phyloP scores from a whole-genome alignment of 1,140 invertebrate genomes.

The Aphis gossypii region DNA sequence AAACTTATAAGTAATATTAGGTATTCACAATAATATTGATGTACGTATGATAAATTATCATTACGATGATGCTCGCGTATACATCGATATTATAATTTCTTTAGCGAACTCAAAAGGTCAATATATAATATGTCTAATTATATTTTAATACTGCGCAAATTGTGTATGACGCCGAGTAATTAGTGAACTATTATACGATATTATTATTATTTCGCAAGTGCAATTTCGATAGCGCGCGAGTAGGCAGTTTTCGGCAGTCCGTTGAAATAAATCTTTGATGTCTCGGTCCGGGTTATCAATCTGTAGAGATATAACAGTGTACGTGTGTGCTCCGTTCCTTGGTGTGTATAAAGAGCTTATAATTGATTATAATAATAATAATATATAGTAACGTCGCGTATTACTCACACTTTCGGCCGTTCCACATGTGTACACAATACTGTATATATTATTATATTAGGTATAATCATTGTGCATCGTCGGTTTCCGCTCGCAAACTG shows the following conservation, averaged over 20 bases:
- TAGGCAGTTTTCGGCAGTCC: background rate
- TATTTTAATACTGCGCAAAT: background rate
- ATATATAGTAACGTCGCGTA: background rate
- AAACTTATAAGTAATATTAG: background rate
- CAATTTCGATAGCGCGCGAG: background rate
- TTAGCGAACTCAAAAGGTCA: background rate
- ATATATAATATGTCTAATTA: background rate
- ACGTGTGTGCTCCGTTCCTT: background rate
- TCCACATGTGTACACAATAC: background rate
- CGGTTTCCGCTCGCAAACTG: background rate
- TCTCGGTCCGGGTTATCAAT: background rate
- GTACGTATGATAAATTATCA: background rate
- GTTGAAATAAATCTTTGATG: background rate
- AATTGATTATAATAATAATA: slow-evolving; percentile 3
- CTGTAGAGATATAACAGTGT: background rate
- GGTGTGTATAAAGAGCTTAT: background rate
- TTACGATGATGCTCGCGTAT: background rate
- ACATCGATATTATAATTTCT: background rate
- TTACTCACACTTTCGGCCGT: background rate
- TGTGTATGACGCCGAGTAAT: background rate
- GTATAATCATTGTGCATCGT: slow-evolving; percentile 10
- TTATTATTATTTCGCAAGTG: background rate
- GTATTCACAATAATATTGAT: background rate
- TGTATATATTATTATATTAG: slow-evolving; percentile 4
- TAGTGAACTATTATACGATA: background rate